A percentile compares a stretch with the other conserved stretches of the same genome.
Conservation (phyloP, 2,113 vertebrate genomes). For the Centropristis striata region DNA sequence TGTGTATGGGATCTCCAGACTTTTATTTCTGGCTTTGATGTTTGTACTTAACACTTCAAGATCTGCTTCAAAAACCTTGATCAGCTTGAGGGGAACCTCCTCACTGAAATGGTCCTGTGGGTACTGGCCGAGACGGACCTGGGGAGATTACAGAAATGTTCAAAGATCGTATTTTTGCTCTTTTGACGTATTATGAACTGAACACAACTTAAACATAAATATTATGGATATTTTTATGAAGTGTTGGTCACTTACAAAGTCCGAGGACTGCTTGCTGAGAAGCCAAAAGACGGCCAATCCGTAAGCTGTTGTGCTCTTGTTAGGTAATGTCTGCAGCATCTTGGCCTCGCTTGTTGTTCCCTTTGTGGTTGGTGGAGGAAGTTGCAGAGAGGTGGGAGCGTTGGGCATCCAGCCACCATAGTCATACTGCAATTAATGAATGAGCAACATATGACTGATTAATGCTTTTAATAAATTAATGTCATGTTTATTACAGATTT, state of each 20-base stretch:
- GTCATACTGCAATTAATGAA: too few species aligned
- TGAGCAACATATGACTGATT: too few species aligned
- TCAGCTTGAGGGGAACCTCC: constrained; percentile 15
- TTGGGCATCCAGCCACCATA: too few species aligned
- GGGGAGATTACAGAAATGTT: constrained; percentile 7
- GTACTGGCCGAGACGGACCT: constrained; percentile 57
- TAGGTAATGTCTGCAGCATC: constrained; percentile 63
- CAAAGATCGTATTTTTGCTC: background rate
- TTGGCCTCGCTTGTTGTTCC: too few species aligned
- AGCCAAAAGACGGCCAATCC: constrained; percentile 59
- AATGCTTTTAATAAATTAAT: too few species aligned
- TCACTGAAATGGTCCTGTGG: too few species aligned
- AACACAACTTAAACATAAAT: too few species aligned
- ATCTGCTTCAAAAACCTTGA: constrained; percentile 54
- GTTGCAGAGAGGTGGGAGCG: too few species aligned
- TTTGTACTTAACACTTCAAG: constrained; percentile 26
- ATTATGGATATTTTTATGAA: background rate
- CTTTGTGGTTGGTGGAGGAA: too few species aligned
- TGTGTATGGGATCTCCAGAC: too few species aligned
- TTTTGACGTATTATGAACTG: too few species aligned
- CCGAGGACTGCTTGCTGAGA: constrained; percentile 65
- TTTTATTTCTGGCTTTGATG: constrained; percentile 68
- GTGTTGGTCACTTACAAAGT: constrained; percentile 63
- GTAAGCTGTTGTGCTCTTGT: constrained; percentile 30
- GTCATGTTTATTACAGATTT: too few species aligned